Base-by-base conservation (phyloP, 2,888 invertebrate species). In the Cheiracanthium punctorium region DNA sequence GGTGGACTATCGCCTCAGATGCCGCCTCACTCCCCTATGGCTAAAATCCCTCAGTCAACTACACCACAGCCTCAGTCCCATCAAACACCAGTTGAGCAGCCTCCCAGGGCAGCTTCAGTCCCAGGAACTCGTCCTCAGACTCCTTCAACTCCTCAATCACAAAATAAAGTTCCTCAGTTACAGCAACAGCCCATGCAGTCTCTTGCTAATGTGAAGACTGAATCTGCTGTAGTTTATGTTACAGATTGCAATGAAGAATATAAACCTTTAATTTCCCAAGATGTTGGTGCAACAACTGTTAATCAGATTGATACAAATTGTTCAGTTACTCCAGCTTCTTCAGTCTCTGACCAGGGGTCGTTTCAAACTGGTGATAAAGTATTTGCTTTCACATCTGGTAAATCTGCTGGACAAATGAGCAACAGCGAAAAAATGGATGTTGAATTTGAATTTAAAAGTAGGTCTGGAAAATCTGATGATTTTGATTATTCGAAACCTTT, bases 121-220 rank as follows among this genome's bases (percentile, higher is more conserved):
- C 88, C 80, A 10, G 84, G 74, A 30, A 72, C 87, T 52, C 85
- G 88, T 20, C 88, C 88, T 30, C 88, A 88, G 29, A 82, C 89
- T 52, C 88, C 89, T 33, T 73, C 84, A 20, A 84, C 75, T 29
- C 73, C 84, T 70, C 87, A 87, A 58, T 33, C 69, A n/a, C 79
- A 73, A 77, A 29, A 30, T 20, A 90, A 73, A 73, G 76, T 48
- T 77, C 80, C 77, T 77, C 86, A 82, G 17, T 77, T 76, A 52
- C 87, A 88, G 52, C 88, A 89, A 48, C 82, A 79, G 52, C 82
- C 81, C 67, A 82, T 87, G 37, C 76, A 72, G 43, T 77, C 73
- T 65, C 88, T 80, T 67, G 37, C 67, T 30, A 73, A 82, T 82
- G 87, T 73, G 84, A 89, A 69, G 86, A 89, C 52, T 24, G 74